A percentile compares a stretch with the other conserved stretches of the same genome.
phyloP scores from a whole-genome alignment of 2,797 vertebrate genomes.

The Coilia nasus region DNA sequence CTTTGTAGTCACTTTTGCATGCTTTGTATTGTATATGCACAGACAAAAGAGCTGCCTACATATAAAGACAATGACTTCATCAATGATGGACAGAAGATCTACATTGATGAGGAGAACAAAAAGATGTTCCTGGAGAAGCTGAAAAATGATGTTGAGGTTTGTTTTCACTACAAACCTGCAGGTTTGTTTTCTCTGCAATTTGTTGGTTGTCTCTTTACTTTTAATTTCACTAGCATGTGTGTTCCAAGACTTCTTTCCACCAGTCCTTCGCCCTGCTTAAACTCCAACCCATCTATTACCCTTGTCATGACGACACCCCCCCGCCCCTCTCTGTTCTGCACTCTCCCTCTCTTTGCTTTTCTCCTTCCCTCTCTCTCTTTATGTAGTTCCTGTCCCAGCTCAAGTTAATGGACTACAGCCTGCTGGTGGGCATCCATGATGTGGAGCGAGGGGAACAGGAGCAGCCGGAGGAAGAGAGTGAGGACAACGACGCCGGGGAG shows the following conservation, averaged over 20 bases:
- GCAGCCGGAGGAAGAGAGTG: conserved; percentile 86
- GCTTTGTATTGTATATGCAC: conserved; percentile 29
- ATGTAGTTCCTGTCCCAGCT: conserved; percentile 92
- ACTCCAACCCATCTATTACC: background rate
- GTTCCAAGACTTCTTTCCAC: no score
- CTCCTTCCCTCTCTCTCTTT: background rate
- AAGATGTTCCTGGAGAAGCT: conserved; percentile 97
- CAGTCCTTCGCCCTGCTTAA: background rate
- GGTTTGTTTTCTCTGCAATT: no score
- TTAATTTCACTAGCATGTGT: conserved; percentile 31
- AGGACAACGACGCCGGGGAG: conserved; percentile 94
- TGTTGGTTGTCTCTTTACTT: no score
- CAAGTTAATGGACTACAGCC: conserved; percentile 99
- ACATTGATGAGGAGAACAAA: conserved; percentile 92
- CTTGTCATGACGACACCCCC: background rate
- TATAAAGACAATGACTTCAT: conserved; percentile 99
- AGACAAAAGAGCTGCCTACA: conserved; percentile 98
- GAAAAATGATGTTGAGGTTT: conserved; percentile 96
- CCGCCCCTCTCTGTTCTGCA: background rate
- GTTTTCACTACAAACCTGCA: conserved; percentile 13
- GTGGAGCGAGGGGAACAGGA: conserved; percentile 96
- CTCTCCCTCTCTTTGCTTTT: background rate
- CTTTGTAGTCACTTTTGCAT: background rate
- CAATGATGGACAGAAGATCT: conserved; percentile 97
- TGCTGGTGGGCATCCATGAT: conserved; percentile 96